Evolutionary conservation across 1,140 invertebrate species (phyloP), one percentile per base, ranked within the genome.

Genomic region (Lucilia cuprina): DNA sequence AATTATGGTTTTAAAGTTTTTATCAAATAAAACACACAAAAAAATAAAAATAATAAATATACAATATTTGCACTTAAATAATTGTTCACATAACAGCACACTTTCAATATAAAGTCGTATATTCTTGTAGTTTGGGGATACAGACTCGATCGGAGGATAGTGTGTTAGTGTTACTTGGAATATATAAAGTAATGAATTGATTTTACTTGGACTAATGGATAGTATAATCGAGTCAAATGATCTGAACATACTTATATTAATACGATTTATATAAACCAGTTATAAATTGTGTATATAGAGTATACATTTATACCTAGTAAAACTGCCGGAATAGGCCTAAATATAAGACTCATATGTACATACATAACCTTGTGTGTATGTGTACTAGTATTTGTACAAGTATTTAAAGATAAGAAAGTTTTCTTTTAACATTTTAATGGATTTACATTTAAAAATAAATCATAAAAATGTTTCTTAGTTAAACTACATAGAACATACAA

Each of bases 381-480:
- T 60, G 14, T 60, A 17, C 5, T 60, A 3, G n/a, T 70, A 70
- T 70, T 70, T 70, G 65, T 70, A 10, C 12, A 70, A 21, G 65
- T 70, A 70, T 70, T 70, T 70, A 70, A 70, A 70, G 65, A 70
- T 70, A 70, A 70, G 19, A 70, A 70, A 70, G n/a, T 70, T 70
- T 17, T 17, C 5, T 70, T 21, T 70, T 21, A 70, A 70, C 65
- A 70, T 70, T 70, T 70, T 70, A 70, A 70, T 70, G 65, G 65
- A 70, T 70, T 70, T 70, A 70, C 65, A 70, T 70, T 70, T 70
- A 70, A 19, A 70, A 70, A 70, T 70, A 70, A 70, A 70, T 70
- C 65, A 70, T 21, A 70, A 70, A n/a, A 70, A 70, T 21, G 25
- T 60, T 60, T 60, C n/a, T 7, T 60, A n/a, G 14, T 60, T 41